Conservation (phyloP, 2,797 vertebrate genomes). For the Melanotaenia trifasciata region DNA sequence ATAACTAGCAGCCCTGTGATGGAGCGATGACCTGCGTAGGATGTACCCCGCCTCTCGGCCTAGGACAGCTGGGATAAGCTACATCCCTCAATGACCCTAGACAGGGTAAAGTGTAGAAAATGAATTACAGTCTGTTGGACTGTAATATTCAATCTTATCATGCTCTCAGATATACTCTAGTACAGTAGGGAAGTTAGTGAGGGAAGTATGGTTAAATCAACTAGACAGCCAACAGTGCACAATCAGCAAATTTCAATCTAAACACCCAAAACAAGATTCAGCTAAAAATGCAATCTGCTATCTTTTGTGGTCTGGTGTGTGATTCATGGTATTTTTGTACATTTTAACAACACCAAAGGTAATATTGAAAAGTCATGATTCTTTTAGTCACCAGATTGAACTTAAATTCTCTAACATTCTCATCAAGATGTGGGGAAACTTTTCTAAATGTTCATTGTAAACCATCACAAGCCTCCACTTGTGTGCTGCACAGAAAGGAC, state of each 20-base stretch:
- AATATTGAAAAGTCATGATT: not conserved
- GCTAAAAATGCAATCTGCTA: too few relatives aligned
- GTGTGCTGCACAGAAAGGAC: slow-evolving; percentile 2
- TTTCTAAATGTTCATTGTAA: not conserved
- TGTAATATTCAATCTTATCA: too few relatives aligned
- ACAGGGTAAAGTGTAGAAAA: not conserved
- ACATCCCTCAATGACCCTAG: not conserved
- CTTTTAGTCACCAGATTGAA: not conserved
- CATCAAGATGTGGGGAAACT: slow-evolving; percentile 3
- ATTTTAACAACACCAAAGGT: not conserved
- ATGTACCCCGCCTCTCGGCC: not conserved
- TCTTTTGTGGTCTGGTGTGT: not conserved
- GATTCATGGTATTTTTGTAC: not conserved
- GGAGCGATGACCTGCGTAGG: too few relatives aligned
- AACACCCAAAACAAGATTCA: not conserved
- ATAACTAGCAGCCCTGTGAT: slow-evolving; percentile 31
- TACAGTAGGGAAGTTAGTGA: too few relatives aligned
- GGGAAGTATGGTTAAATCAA: too few relatives aligned
- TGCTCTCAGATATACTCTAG: too few relatives aligned
- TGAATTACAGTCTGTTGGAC: not conserved
- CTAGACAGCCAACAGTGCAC: too few relatives aligned
- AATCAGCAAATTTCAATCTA: too few relatives aligned
- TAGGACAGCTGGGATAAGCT: too few relatives aligned
- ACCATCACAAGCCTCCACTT: slow-evolving; percentile 6
- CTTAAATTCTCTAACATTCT: not conserved